Evolutionary conservation across 2,113 vertebrate genomes (phyloP).

Genomic region (Hippocampus comes): DNA sequence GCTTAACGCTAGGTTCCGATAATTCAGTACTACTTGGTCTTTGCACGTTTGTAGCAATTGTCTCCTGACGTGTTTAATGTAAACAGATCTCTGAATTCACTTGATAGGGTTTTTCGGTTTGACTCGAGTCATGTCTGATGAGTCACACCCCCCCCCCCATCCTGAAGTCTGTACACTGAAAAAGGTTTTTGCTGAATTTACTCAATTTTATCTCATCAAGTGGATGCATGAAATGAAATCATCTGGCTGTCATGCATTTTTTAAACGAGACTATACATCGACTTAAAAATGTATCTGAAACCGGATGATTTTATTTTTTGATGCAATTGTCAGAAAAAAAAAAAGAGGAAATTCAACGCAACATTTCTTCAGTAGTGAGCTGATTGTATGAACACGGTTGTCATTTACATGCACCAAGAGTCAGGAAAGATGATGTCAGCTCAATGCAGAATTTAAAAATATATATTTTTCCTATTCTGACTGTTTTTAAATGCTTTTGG

Average conservation of each 20-base stretch:
- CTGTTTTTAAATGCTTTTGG: slow-evolving; percentile 6
- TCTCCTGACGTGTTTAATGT: no score
- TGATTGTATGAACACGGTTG: not conserved
- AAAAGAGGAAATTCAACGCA: no score
- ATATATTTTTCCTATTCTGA: not conserved
- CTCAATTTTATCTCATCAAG: no score
- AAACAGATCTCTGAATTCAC: not conserved
- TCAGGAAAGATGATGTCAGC: slow-evolving; percentile 20
- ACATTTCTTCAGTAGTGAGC: no score
- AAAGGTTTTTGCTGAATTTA: no score
- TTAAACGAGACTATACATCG: no score
- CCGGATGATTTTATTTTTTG: no score
- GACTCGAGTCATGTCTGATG: not conserved
- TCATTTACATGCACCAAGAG: slow-evolving; percentile 6
- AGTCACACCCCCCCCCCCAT: not conserved
- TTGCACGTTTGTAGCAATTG: not conserved
- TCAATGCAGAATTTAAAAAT: slow-evolving; percentile 10
- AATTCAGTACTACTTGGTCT: not conserved
- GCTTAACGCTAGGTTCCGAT: no score
- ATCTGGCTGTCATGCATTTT: no score
- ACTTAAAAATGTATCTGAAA: no score
- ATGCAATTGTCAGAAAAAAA: no score
- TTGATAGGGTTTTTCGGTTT: not conserved
- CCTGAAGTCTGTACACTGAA: not conserved
- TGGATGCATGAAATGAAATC: no score